Evolutionary conservation across 2,888 invertebrate species (phyloP).

Genomic region (Eudemis profundana): DNA sequence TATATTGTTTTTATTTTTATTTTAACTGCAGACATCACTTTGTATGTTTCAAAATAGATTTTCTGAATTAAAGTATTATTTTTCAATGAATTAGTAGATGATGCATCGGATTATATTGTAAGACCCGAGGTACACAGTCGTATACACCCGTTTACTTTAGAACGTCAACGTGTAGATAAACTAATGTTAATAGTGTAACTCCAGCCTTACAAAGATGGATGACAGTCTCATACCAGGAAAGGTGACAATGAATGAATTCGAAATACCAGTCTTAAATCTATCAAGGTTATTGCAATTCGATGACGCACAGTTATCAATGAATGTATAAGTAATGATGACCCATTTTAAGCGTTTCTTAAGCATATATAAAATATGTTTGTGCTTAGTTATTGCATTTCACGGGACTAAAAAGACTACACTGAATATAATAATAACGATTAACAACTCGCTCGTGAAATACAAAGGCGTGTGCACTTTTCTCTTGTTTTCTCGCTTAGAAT

Average conservation of each 20-base stretch:
- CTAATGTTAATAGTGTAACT: constrained; percentile 8
- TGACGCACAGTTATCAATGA: constrained; percentile 24
- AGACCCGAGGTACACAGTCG: constrained; percentile 10
- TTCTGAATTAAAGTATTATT: constrained; percentile 47
- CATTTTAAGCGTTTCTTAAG: constrained; percentile 20
- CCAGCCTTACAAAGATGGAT: constrained; percentile 56
- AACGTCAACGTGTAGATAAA: neutral
- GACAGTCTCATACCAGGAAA: constrained; percentile 55
- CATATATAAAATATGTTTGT: constrained; percentile 2
- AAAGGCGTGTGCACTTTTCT: neutral
- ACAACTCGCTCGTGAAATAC: neutral
- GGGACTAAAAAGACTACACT: neutral
- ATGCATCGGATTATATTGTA: constrained; percentile 55
- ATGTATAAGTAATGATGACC: neutral
- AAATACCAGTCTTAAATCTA: constrained; percentile 26
- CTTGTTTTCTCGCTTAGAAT: neutral
- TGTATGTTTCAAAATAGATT: neutral
- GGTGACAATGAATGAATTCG: constrained; percentile 44
- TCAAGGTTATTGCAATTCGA: neutral
- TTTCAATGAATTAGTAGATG: constrained; percentile 62
- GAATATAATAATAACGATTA: too few relatives aligned
- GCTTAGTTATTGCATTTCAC: neutral
- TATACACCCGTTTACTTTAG: too few relatives aligned
- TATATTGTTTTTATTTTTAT: too few relatives aligned
- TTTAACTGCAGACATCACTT: neutral